Base-by-base conservation (phyloP, 2,797 vertebrate species). In the Sarcoramphus papa region DNA sequence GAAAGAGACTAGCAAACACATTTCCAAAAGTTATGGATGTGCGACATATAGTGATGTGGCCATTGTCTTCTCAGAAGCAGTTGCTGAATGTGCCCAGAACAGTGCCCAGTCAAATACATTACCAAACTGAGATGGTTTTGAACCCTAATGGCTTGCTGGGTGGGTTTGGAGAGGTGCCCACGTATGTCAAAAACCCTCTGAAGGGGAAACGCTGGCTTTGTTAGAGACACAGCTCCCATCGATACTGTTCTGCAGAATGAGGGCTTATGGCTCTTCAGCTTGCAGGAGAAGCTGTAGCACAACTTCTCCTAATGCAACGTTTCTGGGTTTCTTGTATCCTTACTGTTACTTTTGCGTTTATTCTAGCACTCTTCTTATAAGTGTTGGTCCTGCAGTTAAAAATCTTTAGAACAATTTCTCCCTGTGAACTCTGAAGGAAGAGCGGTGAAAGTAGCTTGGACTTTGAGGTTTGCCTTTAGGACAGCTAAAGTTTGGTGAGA, bases 221-320 rank as follows among this genome's bases (percentile, higher is more conserved):
- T 54, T 22, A 70, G n/a, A 53, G 23, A 16, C 41, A 62, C 6
- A 84, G 30, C 4, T 73, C 24, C 28, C n/a, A 12, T 25, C 48
- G 21, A 3, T 15, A 35, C 3, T 31, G 9, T 23, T 82, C 47
- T 10, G 11, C 12, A 48, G 51, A 60, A 48, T 47, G 51, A 50
- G 9, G 18, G 7, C 24, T 72, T 4, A 0, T 1, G 19, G 37
- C 14, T 41, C 28, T 33, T 35, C 25, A 56, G 19, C 27, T 33
- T 43, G 35, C 56, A 63, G 43, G 35, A 41, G 43, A 43, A 0
- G 2, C 25, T 47, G 8, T 10, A 40, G 19, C 41, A 69, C n/a
- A 57, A 35, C 4, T 18, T 9, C 15, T 48, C n/a, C 16, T 50
- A 41, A 37, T 37, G 27, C 23, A 73, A 27, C 0, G 0, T 35